Conservation (phyloP, 2,113 vertebrate genomes). For the Pantherophis guttatus region DNA sequence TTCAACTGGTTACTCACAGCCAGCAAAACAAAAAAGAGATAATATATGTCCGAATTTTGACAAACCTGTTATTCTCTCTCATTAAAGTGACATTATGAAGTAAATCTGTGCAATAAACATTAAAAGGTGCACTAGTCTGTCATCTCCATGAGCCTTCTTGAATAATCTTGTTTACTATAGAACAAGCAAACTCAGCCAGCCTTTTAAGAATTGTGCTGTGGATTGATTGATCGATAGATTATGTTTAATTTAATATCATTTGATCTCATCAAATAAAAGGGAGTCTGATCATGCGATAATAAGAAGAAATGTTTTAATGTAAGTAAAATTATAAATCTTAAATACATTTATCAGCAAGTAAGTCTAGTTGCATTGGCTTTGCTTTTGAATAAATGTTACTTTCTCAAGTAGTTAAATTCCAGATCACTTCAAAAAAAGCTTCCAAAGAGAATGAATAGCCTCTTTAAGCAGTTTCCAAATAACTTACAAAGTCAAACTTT, state of each 20-base stretch:
- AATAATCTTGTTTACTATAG: slow-evolving; percentile 48
- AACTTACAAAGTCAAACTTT: not conserved
- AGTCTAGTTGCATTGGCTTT: not conserved
- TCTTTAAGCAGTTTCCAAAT: not conserved
- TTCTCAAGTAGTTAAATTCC: not conserved
- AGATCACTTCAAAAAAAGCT: not conserved
- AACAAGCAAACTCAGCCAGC: slow-evolving; percentile 33
- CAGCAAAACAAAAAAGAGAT: slow-evolving; percentile 38
- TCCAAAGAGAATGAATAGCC: not conserved
- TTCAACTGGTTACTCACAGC: slow-evolving; percentile 31
- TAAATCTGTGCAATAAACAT: not conserved
- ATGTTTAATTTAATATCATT: slow-evolving; percentile 77
- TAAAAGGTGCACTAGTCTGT: not conserved
- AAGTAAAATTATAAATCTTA: not conserved
- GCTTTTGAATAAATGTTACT: not conserved
- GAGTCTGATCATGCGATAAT: not conserved
- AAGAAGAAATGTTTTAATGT: not conserved
- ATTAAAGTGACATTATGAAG: slow-evolving; percentile 62
- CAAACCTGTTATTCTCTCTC: slow-evolving; percentile 51
- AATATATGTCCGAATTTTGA: slow-evolving; percentile 28
- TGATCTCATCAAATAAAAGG: not conserved
- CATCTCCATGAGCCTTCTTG: slow-evolving; percentile 32
- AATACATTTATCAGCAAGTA: not conserved
- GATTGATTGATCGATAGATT: slow-evolving; percentile 56
- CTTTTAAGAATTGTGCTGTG: slow-evolving; percentile 69